A percentile compares a stretch with the other conserved stretches of the same genome.
phyloP scores from a whole-genome alignment of 2,113 vertebrate genomes.

The Ctenodactylus gundi region DNA sequence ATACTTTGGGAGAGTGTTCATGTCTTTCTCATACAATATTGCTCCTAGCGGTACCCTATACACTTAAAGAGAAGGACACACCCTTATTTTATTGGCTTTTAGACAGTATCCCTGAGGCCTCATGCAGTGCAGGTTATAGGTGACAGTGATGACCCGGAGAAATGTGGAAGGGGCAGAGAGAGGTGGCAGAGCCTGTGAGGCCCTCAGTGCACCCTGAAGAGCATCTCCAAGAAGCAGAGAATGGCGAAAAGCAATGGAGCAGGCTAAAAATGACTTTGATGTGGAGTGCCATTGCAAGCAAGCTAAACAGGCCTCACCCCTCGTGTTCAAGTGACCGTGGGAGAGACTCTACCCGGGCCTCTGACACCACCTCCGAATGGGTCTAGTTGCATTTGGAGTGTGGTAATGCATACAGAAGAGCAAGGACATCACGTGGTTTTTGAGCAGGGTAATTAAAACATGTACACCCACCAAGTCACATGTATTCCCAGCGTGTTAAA shows the following conservation, averaged over 20 bases:
- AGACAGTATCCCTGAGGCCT: background rate
- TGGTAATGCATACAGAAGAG: background rate
- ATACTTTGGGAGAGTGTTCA: background rate
- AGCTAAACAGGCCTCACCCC: background rate
- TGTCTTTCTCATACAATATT: background rate
- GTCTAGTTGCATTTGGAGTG: background rate
- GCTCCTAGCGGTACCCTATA: background rate
- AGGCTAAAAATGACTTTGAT: background rate
- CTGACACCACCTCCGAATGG: background rate
- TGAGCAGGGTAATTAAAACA: background rate
- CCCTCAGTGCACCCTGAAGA: rapidly evolving
- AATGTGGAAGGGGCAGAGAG: rapidly evolving
- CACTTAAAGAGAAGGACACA: background rate
- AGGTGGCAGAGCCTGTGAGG: too few species aligned
- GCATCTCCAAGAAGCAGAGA: background rate
- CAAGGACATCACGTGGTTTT: background rate
- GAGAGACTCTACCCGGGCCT: background rate
- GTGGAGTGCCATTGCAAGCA: background rate
- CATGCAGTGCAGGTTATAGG: rapidly evolving
- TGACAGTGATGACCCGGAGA: too few species aligned
- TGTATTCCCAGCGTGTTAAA: background rate
- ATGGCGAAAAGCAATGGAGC: background rate
- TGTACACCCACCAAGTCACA: background rate
- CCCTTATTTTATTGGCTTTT: background rate
- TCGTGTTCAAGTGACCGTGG: background rate